Evolutionary conservation across 2,113 vertebrate species (phyloP), one percentile per base, ranked within the genome.

Genomic region (Coracopsis vasa): DNA sequence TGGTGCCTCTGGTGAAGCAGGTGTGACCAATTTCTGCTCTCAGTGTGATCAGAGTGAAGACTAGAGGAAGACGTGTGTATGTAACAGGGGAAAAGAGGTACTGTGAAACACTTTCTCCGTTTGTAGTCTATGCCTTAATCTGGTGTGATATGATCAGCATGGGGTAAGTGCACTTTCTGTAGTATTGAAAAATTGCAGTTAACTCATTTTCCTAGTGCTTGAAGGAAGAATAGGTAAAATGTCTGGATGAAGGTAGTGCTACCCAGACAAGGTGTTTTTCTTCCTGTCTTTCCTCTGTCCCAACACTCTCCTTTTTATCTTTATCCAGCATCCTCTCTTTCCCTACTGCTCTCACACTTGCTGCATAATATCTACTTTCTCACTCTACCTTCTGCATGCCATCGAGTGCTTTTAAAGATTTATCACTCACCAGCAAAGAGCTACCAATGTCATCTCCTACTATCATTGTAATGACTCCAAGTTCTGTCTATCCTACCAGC

Each of bases 21-120:
- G 8, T 56, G 35, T 2, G 11, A 58, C 29, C 25, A 25, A 6
- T 16, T 21, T 60, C 48, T 0, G 0, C 33, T 64, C 29, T 51
- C 29, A 47, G 24, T 16, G 48, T 44, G 45, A 48, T 24, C 20
- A 39, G 21, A 73, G 10, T 35, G 14, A 47, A 72, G 7, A 5
- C 44, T 44, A 42, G 24, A 9, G 37, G 37, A 60, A 62, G 41
- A 29, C 12, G 24, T 8, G 7, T 29, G 27, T 47, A 31, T 39
- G 4, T 23, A 45, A 27, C 11, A 41, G 23, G 14, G 35, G 18
- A 89, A 50, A 13, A 81, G 41, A 54, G 6, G 44, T 39, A n/a
- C 11, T 17, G 19, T 11, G 17, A 42, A 54, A 54, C 82, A 13
- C 11, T 72, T 77, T 80, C 29, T 65, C 23, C 77, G 17, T 18